Conservation (phyloP, 2,113 vertebrate species). For the Scomber scombrus region DNA sequence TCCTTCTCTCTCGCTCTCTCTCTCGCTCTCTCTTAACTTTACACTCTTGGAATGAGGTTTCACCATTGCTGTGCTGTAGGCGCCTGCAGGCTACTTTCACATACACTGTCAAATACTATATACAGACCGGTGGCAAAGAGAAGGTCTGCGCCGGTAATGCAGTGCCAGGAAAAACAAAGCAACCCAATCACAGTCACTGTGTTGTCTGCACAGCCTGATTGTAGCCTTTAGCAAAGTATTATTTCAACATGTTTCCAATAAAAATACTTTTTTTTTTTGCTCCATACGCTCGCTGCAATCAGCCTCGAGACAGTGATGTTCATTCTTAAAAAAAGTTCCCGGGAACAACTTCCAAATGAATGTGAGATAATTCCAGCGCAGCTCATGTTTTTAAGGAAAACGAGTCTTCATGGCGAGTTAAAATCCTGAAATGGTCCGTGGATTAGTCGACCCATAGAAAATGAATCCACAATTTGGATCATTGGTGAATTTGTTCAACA, state of each 20-base stretch:
- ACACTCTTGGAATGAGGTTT: too few species aligned
- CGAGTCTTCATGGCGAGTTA: too few species aligned
- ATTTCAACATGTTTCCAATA: not conserved
- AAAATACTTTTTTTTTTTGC: not conserved
- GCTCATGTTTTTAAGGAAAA: not conserved
- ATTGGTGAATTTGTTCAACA: too few species aligned
- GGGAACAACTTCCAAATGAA: not conserved
- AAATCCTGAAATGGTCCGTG: too few species aligned
- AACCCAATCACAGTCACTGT: not conserved
- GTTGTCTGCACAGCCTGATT: not conserved
- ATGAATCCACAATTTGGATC: too few species aligned
- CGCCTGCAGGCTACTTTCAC: not conserved
- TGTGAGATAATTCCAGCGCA: not conserved
- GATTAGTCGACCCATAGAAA: too few species aligned
- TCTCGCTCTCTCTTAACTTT: not conserved
- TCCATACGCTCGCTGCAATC: not conserved
- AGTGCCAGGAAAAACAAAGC: not conserved
- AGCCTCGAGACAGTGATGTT: not conserved
- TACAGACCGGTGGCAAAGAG: not conserved
- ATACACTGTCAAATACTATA: not conserved
- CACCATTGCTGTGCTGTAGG: not conserved
- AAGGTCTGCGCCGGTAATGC: not conserved
- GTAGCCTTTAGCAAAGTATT: not conserved
- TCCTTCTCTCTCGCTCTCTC: too few species aligned
- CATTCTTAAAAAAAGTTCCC: not conserved